Evolutionary conservation across 2,113 vertebrate species (phyloP).

Genomic region (Otocyon megalotis): DNA sequence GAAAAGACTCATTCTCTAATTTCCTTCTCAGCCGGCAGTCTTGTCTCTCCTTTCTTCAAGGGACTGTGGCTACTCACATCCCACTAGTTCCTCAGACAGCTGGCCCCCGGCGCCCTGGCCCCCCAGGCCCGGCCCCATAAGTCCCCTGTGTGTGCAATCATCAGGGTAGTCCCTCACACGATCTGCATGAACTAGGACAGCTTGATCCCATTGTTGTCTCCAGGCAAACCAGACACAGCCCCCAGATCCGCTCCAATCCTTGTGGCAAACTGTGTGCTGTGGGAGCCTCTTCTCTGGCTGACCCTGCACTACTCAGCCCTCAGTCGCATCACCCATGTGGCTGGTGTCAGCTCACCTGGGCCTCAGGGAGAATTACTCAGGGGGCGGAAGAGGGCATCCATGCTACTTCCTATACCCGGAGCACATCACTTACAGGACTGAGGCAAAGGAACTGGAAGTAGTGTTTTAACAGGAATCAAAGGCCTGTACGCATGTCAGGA

Average conservation of each 20-base stretch:
- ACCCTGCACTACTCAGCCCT: background rate
- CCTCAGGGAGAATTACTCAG: background rate
- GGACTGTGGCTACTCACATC: background rate
- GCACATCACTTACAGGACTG: background rate
- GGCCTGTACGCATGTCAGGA: background rate
- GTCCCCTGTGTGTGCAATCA: background rate
- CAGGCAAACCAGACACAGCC: background rate
- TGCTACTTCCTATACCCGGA: background rate
- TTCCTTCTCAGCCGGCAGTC: background rate
- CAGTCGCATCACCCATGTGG: background rate
- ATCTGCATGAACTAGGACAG: background rate
- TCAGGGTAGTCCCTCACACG: too few relatives aligned
- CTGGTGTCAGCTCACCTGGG: background rate
- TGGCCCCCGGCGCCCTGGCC: background rate
- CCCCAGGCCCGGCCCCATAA: background rate
- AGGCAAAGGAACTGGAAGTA: background rate
- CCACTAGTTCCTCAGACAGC: background rate
- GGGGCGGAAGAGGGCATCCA: background rate
- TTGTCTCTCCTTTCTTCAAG: background rate
- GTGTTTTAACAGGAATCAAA: background rate
- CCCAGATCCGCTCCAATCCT: background rate
- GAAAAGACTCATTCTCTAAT: background rate
- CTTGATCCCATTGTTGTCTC: background rate
- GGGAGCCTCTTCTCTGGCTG: background rate
- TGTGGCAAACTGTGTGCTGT: background rate